phyloP scores from a whole-genome alignment of 2,888 invertebrate species.

The Papilio demoleus region DNA sequence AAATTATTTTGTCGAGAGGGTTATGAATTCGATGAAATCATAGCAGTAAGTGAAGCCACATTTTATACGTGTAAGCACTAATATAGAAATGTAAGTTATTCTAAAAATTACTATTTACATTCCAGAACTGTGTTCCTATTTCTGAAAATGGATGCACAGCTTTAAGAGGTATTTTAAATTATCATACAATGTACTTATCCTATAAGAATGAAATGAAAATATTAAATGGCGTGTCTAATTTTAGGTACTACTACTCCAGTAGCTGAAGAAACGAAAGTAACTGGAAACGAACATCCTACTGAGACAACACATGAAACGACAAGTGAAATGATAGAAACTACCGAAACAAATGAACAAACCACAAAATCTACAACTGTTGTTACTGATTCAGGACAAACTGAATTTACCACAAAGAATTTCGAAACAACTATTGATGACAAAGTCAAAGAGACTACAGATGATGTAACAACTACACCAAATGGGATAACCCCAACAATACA shows the following conservation, averaged over 20 bases:
- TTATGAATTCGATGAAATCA: conserved; percentile 39
- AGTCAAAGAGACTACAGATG: neutral
- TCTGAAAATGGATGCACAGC: conserved; percentile 42
- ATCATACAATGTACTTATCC: neutral
- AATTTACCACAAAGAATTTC: neutral
- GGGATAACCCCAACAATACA: neutral
- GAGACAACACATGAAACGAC: neutral
- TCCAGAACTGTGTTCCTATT: conserved; percentile 37
- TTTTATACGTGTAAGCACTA: no score
- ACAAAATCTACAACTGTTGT: conserved; percentile 9
- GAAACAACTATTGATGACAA: neutral
- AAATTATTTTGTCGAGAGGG: conserved; percentile 43
- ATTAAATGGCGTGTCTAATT: neutral
- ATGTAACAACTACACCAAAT: neutral
- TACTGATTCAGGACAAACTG: conserved; percentile 13
- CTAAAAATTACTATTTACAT: neutral
- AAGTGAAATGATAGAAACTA: conserved; percentile 8
- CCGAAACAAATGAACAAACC: neutral
- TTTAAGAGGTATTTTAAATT: conserved; percentile 31
- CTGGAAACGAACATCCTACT: neutral
- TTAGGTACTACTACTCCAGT: conserved; percentile 9
- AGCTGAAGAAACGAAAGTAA: conserved; percentile 6
- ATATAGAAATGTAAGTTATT: neutral
- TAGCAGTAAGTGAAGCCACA: conserved; percentile 29
- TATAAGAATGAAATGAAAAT: neutral